Evolutionary conservation across 2,888 invertebrate genomes (phyloP), one percentile per base, ranked within the genome.

Genomic region (Lithosia quadra): DNA sequence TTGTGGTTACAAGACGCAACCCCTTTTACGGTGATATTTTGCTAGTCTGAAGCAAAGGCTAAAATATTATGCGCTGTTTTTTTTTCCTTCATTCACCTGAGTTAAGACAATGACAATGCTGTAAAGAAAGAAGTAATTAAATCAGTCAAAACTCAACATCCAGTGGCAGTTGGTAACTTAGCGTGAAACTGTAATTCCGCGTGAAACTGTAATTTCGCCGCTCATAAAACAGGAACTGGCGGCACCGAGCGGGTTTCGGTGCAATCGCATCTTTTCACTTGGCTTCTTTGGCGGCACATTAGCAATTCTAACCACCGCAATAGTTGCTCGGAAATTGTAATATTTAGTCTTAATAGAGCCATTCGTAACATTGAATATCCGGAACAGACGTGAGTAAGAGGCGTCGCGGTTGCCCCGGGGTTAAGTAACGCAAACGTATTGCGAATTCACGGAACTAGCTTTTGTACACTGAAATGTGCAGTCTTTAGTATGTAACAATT

Each of bases 311-410:
- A 92, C 87, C 86, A 83, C 86, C 83, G 88, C 87, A 90, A 91
- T 91, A 92, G 91, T 93, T 90, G 87, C 92, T 86, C 80, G 88
- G 90, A 90, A 92, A 92, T 91, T 91, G 92, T 91, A 92, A 93
- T 92, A 92, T 93, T 93, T 91, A 91, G 92, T 91, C 90, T 93
- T 93, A 94, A 94, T 93, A 93, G 91, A 92, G 92, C 91, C 90
- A 92, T 93, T 91, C 90, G 91, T 92, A 91, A 91, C 89, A 87
- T 81, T 82, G 91, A 88, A 92, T 90, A 92, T 90, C 92, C 91
- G 87, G 91, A 89, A 87, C 91, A 88, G 90, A 88, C 89, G 88
- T 86, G 86, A 84, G 85, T 83, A 72, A 71, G 82, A 78, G 78
- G 78, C 82, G 80, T 79, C 71, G 86, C 86, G 84, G 89, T 87